A percentile compares a stretch with the other conserved stretches of the same genome.
Conservation (phyloP, 1,140 invertebrate genomes). For the Orius insidiosus region DNA sequence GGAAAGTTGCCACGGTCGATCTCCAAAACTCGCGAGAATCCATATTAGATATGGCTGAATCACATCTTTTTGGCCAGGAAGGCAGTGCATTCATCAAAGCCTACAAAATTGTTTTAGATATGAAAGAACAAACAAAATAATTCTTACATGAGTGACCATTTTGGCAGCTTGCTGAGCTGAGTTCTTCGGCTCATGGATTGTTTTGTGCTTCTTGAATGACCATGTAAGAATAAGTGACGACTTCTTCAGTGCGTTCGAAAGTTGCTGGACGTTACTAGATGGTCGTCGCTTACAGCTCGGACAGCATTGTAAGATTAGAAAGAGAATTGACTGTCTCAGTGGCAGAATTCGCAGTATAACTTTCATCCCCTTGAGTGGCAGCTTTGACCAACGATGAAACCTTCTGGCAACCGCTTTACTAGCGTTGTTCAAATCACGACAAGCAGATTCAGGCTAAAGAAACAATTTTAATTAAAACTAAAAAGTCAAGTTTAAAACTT, state of each 20-base stretch:
- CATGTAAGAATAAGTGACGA: slow-evolving; percentile 52
- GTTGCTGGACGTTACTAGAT: slow-evolving; percentile 38
- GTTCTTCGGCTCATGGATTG: slow-evolving; percentile 40
- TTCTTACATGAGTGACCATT: slow-evolving; percentile 31
- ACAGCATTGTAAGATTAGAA: slow-evolving; percentile 48
- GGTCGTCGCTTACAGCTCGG: slow-evolving; percentile 47
- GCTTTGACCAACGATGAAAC: slow-evolving; percentile 74
- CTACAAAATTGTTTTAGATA: slow-evolving; percentile 9
- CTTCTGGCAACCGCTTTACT: slow-evolving; percentile 42
- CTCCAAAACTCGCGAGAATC: slow-evolving; percentile 51
- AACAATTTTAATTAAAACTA: slow-evolving; percentile 9
- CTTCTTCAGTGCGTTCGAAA: slow-evolving; percentile 48
- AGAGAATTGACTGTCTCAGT: slow-evolving; percentile 60
- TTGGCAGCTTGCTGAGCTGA: slow-evolving; percentile 42
- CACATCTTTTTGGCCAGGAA: slow-evolving; percentile 83
- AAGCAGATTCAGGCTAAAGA: slow-evolving; percentile 48
- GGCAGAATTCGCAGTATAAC: slow-evolving; percentile 65
- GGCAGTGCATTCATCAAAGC: slow-evolving; percentile 52
- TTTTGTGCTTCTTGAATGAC: slow-evolving; percentile 62
- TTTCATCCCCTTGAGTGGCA: slow-evolving; percentile 65
- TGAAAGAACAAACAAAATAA: not conserved
- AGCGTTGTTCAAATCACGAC: slow-evolving; percentile 48
- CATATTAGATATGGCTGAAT: slow-evolving; percentile 67
- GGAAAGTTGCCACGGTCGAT: slow-evolving; percentile 56
- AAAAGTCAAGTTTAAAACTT: slow-evolving; percentile 8